These are phyloP conservation scores for Chloropsis cyanopogon DNA, from an alignment of 2,113 vertebrate genomes.

Conservation along the genomic window DNA sequence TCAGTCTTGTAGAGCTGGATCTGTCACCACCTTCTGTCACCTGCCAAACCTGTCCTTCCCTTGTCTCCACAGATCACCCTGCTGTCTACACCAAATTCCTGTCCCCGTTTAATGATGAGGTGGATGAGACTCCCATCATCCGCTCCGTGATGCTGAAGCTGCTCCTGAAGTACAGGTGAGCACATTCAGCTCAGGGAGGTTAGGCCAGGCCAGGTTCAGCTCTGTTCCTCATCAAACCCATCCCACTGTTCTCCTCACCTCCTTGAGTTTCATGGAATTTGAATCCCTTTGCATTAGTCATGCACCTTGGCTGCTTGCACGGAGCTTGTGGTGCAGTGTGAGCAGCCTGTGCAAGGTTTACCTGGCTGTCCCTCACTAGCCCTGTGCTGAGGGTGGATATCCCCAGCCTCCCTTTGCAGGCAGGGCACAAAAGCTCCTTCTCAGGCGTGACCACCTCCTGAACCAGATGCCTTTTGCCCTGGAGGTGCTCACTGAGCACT, in stretches of 20 bases:
- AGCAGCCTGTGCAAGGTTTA: neutral
- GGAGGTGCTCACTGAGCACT: neutral
- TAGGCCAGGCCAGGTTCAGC: neutral
- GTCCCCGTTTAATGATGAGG: conserved; percentile 88
- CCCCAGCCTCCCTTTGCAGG: neutral
- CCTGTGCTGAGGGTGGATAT: neutral
- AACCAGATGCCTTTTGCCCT: neutral
- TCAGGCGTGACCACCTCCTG: neutral
- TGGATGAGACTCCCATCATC: conserved; percentile 89
- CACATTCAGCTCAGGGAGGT: neutral
- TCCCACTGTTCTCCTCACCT: neutral
- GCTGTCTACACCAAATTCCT: conserved; percentile 80
- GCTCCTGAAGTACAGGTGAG: conserved; percentile 92
- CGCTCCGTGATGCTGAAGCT: conserved; percentile 92
- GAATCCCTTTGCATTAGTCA: neutral
- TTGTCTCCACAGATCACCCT: conserved; percentile 30
- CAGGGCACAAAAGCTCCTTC: neutral
- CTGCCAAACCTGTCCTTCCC: neutral
- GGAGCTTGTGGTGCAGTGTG: neutral
- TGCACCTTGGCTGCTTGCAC: neutral
- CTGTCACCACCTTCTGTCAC: neutral
- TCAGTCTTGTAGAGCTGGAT: neutral
- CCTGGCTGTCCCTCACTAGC: neutral
- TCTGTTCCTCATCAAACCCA: neutral
- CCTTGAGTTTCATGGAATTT: fast-evolving